A percentile compares a stretch with the other conserved stretches of the same genome.
Conservation (phyloP, 1,140 invertebrate species). For the Cyrtorhinus lividipennis region DNA sequence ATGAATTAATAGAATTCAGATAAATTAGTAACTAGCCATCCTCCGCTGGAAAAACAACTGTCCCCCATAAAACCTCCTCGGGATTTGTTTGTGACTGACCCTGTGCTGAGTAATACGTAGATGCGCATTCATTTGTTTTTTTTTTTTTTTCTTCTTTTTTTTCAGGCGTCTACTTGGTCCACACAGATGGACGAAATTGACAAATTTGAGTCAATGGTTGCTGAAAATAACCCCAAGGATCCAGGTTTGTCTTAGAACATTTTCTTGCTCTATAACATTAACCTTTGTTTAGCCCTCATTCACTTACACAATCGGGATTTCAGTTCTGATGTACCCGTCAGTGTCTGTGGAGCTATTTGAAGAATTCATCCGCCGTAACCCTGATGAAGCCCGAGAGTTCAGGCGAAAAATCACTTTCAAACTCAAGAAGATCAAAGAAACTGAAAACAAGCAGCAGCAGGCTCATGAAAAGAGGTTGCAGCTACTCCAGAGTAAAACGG, state of each 20-base stretch:
- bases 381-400: conserved; percentile 74
- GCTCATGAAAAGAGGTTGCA: conserved; percentile 62
- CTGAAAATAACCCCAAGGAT: conserved; percentile 15
- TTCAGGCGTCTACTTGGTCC: conserved; percentile 20
- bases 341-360: conserved; percentile 57
- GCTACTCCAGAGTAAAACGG: conserved; percentile 67
- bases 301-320: no score
- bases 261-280: no score
- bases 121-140: background rate
- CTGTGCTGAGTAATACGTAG: background rate
- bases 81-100: background rate
- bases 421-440: conserved; percentile 62
- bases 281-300: background rate
- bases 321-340: conserved; percentile 3
- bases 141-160: background rate
- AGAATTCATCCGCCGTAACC: conserved; percentile 63
- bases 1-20: background rate
- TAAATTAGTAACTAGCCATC: background rate
- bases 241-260: conserved; percentile 17
- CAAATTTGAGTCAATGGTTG: conserved; percentile 22
- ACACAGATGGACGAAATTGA: conserved; percentile 24
- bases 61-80: background rate
- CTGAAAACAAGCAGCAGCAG: conserved; percentile 62
- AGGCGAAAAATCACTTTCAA: conserved; percentile 89
- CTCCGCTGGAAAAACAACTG: background rate